A percentile compares a stretch with the other conserved stretches of the same genome.
Conservation (phyloP, 92 coral and sea anemone species). For the Paramuricea clavata region DNA sequence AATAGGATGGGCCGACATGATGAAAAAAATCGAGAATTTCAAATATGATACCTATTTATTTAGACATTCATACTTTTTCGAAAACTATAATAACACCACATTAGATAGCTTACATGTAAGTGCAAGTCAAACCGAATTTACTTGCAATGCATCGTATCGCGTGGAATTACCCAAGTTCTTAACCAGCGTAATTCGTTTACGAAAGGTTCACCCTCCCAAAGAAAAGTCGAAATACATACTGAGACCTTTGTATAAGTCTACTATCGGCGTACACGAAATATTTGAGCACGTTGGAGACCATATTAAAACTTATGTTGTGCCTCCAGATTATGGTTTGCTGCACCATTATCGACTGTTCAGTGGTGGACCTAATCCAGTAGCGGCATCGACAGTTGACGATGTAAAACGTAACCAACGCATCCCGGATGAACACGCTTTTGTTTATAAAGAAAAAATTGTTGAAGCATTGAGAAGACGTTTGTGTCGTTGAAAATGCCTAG, state of each 20-base stretch:
- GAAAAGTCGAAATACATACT: not conserved
- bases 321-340: not conserved
- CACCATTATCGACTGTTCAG: conserved; percentile 13
- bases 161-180: conserved; percentile 8
- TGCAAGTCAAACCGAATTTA: not conserved
- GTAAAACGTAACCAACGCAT: not conserved
- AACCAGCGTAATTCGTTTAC: not conserved
- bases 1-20: not conserved
- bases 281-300: not conserved
- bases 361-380: not conserved
- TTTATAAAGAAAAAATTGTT: not conserved
- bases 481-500: too few species aligned
- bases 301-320: not conserved
- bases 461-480: conserved; percentile 9
- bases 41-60: not conserved
- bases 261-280: conserved; percentile 19
- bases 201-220: not conserved
- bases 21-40: not conserved
- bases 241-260: not conserved
- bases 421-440: not conserved
- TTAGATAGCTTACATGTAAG: not conserved
- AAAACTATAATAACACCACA: not conserved
- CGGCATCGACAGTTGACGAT: not conserved
- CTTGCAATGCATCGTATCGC: not conserved
- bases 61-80: conserved; percentile 9